These are phyloP conservation scores for Anneissia japonica DNA, from an alignment of 35 echinoderm and acorn worm genomes.

Conservation along the genomic window DNA sequence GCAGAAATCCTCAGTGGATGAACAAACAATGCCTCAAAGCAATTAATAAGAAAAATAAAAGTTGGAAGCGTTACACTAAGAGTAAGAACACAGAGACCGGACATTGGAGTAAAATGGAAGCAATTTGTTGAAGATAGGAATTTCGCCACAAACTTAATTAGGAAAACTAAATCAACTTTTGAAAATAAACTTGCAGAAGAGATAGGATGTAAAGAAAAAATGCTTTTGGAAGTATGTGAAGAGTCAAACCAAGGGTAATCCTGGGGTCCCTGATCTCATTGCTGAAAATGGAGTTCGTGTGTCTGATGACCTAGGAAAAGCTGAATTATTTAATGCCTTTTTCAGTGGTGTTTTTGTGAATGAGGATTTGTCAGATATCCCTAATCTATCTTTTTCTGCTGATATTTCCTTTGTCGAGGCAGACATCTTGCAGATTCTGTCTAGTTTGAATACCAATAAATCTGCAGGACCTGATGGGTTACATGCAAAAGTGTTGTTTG, in stretches of 20 bases:
- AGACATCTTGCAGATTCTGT: background rate
- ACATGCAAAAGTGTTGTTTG: background rate
- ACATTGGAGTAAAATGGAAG: background rate
- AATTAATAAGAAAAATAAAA: background rate
- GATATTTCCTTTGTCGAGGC: background rate
- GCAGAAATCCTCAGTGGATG: slow-evolving; percentile 3
- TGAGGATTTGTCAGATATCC: background rate
- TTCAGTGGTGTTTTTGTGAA: slow-evolving; percentile 1
- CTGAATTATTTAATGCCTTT: slow-evolving; percentile 15
- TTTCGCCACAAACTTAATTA: background rate
- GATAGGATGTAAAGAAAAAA: slow-evolving; percentile 25
- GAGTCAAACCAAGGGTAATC: background rate
- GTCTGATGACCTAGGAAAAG: slow-evolving; percentile 18
- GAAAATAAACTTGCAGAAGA: slow-evolving; percentile 31
- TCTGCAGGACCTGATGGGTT: background rate
- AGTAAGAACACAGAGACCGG: background rate
- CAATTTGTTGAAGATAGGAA: slow-evolving; percentile 8
- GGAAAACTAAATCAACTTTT: slow-evolving; percentile 15
- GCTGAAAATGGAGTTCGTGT: background rate
- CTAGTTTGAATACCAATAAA: background rate
- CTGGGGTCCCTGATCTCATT: slow-evolving; percentile 1
- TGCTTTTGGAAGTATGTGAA: slow-evolving; percentile 28
- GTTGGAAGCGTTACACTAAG: slow-evolving; percentile 8
- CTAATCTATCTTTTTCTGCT: background rate
- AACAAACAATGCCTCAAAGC: background rate